Evolutionary conservation across 2,113 vertebrate species (phyloP), one percentile per base, ranked within the genome.

Genomic region (Actenoides hombroni): DNA sequence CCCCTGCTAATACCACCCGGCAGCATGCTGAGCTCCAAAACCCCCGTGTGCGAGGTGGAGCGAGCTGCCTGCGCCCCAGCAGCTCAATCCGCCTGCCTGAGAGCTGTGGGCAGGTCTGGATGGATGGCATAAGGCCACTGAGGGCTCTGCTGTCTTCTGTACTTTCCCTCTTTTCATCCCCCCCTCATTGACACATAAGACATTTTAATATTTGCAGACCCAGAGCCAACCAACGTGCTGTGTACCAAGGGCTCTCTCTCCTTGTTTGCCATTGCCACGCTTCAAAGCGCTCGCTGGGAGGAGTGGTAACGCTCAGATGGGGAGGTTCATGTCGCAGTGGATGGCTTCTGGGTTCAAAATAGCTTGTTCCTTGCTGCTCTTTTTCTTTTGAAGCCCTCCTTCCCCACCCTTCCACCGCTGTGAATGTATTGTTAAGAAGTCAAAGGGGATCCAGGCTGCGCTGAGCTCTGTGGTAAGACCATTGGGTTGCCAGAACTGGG

Each of bases 401-500:
- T 90, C 82, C 56, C 86, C 78, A 65, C 88, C 90, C 83, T 88
- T 48, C 92, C 28, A 76, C 80, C 51, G 21, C 92, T 91, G 83
- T 13, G 90, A 91, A 73, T 79, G 84, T 76, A 94, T 92, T 95
- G 96, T 96, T 94, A 33, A 35, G 87, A 90, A 73, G 54, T 86
- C 86, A 33, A 65, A 94, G 86, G 63, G 63, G 67, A 73, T 80
- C 78, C 54, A 63, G 77, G 81, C 92, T 86, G 74, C 0, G 6
- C 85, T 77, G 79, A 94, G 92, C 71, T 90, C 82, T 94, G 96
- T 86, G 94, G 94, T 92, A 54, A 79, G 86, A 71, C 49, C 83
- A 25, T 73, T 88, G 77, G 13, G 8, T 69, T 95, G 94, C 78
- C 67, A 91, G 74, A 65, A 84, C 74, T 42, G 78, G 70, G 95